phyloP scores from a whole-genome alignment of 2,888 invertebrate genomes.

The Lottia scabra region DNA sequence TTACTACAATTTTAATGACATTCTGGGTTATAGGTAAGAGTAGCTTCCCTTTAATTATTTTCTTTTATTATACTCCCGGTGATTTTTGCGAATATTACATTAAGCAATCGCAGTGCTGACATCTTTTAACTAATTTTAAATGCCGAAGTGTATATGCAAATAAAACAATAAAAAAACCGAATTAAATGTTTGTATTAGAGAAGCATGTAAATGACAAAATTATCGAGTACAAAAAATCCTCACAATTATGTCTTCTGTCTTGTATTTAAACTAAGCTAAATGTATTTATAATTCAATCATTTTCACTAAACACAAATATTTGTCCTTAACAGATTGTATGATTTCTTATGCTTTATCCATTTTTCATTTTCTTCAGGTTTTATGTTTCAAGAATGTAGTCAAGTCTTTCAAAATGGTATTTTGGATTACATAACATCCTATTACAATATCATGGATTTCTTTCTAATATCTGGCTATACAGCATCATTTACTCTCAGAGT shows the following conservation, averaged over 20 bases:
- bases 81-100: background rate
- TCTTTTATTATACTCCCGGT: background rate
- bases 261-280: no score
- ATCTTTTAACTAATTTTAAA: no score
- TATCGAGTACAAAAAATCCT: no score
- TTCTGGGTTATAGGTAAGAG: constrained; percentile 56
- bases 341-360: no score
- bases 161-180: no score
- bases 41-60: background rate
- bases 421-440: constrained; percentile 45
- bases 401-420: constrained; percentile 49
- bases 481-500: constrained; percentile 55
- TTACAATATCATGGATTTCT: constrained; percentile 58
- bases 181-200: no score
- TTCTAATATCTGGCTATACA: constrained; percentile 51
- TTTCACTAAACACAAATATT: no score
- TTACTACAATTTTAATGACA: constrained; percentile 48
- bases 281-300: no score
- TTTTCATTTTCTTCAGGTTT: constrained; percentile 43
- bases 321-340: background rate
- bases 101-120: no score
- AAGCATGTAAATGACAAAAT: no score
- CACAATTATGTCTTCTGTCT: no score
- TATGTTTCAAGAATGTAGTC: constrained; percentile 56
- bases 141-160: no score